These are phyloP conservation scores for Seladonia tumulorum DNA, from an alignment of 2,888 invertebrate genomes.

Conservation along the genomic window DNA sequence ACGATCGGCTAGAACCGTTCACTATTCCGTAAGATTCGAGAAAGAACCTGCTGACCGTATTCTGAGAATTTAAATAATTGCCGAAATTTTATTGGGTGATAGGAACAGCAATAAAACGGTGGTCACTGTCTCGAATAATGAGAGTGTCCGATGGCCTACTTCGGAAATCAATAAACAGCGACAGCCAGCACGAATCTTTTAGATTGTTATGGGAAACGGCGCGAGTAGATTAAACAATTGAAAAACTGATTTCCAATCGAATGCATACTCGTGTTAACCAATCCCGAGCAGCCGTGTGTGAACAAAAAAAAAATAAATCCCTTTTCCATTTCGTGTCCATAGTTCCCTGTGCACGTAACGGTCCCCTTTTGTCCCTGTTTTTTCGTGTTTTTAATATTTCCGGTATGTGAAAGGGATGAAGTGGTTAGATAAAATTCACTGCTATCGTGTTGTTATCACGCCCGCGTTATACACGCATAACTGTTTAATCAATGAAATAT, in stretches of 20 bases:
- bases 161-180: slow-evolving; percentile 55
- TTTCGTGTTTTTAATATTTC: slow-evolving; percentile 21
- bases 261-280: background rate
- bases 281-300: slow-evolving; percentile 1
- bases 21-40: slow-evolving; percentile 33
- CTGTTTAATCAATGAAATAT: background rate
- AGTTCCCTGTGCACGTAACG: background rate
- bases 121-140: slow-evolving; percentile 55
- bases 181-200: slow-evolving; percentile 18
- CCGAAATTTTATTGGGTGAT: slow-evolving; percentile 27
- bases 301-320: slow-evolving; percentile 10
- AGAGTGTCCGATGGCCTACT: slow-evolving; percentile 26
- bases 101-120: background rate
- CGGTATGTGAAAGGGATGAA: slow-evolving; percentile 15
- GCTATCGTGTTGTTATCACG: background rate
- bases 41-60: slow-evolving; percentile 13
- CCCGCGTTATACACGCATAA: background rate
- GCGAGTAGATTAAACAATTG: slow-evolving; percentile 58
- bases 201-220: slow-evolving; percentile 27
- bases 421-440: slow-evolving; percentile 24
- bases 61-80: slow-evolving; percentile 49
- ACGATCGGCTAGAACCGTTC: background rate
- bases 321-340: slow-evolving; percentile 3
- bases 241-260: slow-evolving; percentile 48
- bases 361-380: background rate